Percentiles rank a stretch among this genome's conserved stretches.
Conservation (phyloP, 2,113 vertebrate genomes). For the Macaca mulatta region DNA sequence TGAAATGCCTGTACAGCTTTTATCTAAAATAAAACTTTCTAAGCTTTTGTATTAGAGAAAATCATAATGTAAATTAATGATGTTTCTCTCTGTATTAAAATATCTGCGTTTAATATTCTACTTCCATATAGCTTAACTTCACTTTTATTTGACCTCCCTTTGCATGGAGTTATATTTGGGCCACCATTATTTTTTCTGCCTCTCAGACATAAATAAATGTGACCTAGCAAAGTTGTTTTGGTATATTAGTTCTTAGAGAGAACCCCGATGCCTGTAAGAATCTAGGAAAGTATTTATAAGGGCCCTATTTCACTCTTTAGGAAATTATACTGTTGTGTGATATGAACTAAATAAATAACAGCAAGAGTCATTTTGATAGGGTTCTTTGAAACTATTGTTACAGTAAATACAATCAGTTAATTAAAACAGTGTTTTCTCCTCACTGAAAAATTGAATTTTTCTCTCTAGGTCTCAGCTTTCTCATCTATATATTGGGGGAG, state of each 20-base stretch:
- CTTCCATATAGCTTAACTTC: slow-evolving; percentile 11
- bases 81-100: not conserved
- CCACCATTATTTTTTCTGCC: not conserved
- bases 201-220: not conserved
- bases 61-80: not conserved
- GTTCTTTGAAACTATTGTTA: not conserved
- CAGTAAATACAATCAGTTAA: not conserved
- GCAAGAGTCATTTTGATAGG: not conserved
- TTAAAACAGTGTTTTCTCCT: not conserved
- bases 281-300: not conserved
- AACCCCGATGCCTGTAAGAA: no score
- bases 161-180: not conserved
- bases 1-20: slow-evolving; percentile 14
- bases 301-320: not conserved
- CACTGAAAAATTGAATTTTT: not conserved
- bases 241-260: not conserved
- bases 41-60: not conserved
- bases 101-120: not conserved
- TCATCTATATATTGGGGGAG: not conserved
- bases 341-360: not conserved
- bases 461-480: not conserved
- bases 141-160: not conserved
- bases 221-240: not conserved
- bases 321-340: not conserved
- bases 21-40: not conserved